Base-by-base conservation (phyloP, 2,797 vertebrate genomes). In the Podarcis lilfordi region DNA sequence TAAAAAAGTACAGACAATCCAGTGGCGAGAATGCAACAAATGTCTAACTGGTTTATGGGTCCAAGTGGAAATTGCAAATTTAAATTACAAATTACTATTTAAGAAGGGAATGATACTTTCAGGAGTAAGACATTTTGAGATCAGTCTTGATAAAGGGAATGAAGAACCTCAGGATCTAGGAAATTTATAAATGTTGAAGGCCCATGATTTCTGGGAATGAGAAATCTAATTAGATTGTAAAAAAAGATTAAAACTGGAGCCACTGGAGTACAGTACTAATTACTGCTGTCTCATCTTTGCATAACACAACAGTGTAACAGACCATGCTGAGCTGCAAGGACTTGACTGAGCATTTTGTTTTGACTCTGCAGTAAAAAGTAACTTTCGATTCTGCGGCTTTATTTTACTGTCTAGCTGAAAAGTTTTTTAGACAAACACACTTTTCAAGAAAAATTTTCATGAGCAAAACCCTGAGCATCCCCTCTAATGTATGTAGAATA, bases 81-180 rank as follows among this genome's bases (percentile, higher is more conserved):
- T 69, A 72, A 79, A 80, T 37, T 2, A 82, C 3, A 55, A 55
- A 55, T 0, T 1, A 27, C 50, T 55, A 55, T 55, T 55, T 40
- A n/a, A 83, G 90, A 37, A 91, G 88, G 77, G 45, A 91, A 76
- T 74, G 55, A 59, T 32, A 35, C 69, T 89, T 91, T 89, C 88
- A 82, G n/a, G 91, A 89, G 76, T 77, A 55, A n/a, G 25, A n/a
- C 27, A 32, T 15, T 40, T 43, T 45, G 71, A 90, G 90, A 88
- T 88, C 84, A 43, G 87, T 90, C 82, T 91, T 92, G 50, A 59
- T 13, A 61, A 61, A 66, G 32, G 43, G 89, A 64, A 86, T 43
- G 11, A n/a, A 90, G 25, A 88, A 64, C 17, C 23, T 35, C 43
- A 77, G 50, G 55, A 84, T 85, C 86, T 85, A 83, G 89, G 29